Base-by-base conservation (phyloP, 2,797 vertebrate genomes). In the Sebastes iracundus region DNA sequence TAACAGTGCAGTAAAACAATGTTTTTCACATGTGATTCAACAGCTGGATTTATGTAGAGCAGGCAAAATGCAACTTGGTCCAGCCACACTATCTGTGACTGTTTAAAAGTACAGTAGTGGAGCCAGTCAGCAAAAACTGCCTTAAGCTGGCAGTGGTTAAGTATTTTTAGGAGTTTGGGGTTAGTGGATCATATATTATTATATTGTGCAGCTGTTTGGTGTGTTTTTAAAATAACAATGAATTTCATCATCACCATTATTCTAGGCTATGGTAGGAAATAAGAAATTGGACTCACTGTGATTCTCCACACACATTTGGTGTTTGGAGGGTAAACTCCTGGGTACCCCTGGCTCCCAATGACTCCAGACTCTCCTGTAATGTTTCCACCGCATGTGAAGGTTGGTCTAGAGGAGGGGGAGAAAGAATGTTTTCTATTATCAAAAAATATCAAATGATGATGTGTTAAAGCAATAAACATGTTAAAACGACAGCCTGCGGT, bases 241-340 rank as follows among this genome's bases (percentile, higher is more conserved):
- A 38, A 9, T 60, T 53, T 16, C 9, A 61, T 66, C 58, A 55
- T n/a, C 9, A 7, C 73, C 14, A 7, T 58, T 22, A 33, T 60
- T 20, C 30, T 12, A 18, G n/a, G 12, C 16, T 55, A 1, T 61
- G 38, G 14, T 5, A 27, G 4, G 32, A 28, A 72, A 72, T 53
- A 6, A 83, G 6, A 61, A 71, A 72, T 6, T 32, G 79, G 74
- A 94, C 98, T 97, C 96, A 99, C 99, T 93, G 98, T 99, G 93
- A 99, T 98, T 94, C 97, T 98, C 99, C 99, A 99, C 81, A 98
- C 97, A 89, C 99, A 99, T 94, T 98, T 99, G 94, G 97, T 99
- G 88, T 99, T 99, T 76, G 99, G 97, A 74, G 99, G 98, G 91
- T 99, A 99, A 90, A 99, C 96, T 91, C 98, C 98, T 72, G 99